A percentile compares a stretch with the other conserved stretches of the same genome.
Evolutionary conservation across 2,797 vertebrate genomes (phyloP).

Genomic region (Calcarius lapponicus): DNA sequence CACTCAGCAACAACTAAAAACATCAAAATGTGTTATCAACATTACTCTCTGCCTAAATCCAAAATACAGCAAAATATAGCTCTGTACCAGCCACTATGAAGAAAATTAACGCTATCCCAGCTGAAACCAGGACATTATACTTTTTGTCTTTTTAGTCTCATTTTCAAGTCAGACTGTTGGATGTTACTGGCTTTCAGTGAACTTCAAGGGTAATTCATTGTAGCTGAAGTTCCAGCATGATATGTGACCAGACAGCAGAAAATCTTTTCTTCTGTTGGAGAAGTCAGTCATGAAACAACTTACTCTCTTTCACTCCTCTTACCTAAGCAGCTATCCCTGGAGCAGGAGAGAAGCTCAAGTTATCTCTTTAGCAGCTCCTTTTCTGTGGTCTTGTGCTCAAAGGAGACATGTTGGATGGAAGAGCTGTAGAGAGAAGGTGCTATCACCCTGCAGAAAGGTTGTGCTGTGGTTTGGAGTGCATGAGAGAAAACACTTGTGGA

Average conservation of each 20-base stretch:
- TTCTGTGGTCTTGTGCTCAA: not conserved
- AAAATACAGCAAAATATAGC: not conserved
- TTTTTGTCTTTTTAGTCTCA: not conserved
- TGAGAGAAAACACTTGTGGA: not conserved
- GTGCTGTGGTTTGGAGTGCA: not conserved
- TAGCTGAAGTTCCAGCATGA: not conserved
- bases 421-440: not conserved
- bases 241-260: conserved; percentile 42
- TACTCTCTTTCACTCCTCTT: not conserved
- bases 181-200: not conserved
- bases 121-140: not conserved
- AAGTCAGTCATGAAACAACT: not conserved
- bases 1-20: not conserved
- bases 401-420: not conserved
- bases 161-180: not conserved
- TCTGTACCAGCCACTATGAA: not conserved
- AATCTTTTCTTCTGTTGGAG: not conserved
- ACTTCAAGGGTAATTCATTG: not conserved
- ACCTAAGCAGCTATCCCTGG: not conserved
- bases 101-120: not conserved
- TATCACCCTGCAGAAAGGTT: not conserved
- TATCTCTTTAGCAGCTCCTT: not conserved
- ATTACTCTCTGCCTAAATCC: not conserved
- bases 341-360: not conserved
- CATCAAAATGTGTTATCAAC: not conserved